phyloP scores from a whole-genome alignment of 2,888 invertebrate genomes.

The Odontocolon sp. region DNA sequence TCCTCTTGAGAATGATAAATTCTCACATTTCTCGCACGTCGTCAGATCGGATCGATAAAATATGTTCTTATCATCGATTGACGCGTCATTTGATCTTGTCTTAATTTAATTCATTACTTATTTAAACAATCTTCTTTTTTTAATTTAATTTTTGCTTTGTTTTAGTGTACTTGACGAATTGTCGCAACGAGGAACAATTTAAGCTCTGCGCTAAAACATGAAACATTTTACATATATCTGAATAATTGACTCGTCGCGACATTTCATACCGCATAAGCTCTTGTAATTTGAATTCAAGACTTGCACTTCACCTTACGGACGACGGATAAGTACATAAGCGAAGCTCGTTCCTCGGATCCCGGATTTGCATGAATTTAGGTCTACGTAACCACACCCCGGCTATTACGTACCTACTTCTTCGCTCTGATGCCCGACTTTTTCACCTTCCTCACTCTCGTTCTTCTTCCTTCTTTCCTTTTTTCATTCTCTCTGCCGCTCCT shows the following conservation, averaged over 20 bases:
- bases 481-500: constrained; percentile 5
- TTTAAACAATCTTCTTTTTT: no score
- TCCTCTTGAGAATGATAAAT: not conserved
- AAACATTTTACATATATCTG: not conserved
- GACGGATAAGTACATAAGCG: constrained; percentile 60
- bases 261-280: constrained; percentile 12
- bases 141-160: no score
- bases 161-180: no score
- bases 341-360: constrained; percentile 49
- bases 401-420: constrained; percentile 42
- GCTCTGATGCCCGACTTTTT: constrained; percentile 42
- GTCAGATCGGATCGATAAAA: no score
- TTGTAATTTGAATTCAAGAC: constrained; percentile 57
- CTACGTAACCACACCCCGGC: constrained; percentile 43
- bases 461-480: not conserved
- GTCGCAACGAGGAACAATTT: no score
- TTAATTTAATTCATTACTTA: no score
- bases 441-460: not conserved
- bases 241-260: not conserved
- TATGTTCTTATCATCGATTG: no score
- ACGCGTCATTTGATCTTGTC: no score
- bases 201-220: no score
- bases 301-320: constrained; percentile 47
- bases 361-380: constrained; percentile 61
- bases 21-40: not conserved